phyloP scores from a whole-genome alignment of 2,113 vertebrate species.

The Heteronetta atricapilla region DNA sequence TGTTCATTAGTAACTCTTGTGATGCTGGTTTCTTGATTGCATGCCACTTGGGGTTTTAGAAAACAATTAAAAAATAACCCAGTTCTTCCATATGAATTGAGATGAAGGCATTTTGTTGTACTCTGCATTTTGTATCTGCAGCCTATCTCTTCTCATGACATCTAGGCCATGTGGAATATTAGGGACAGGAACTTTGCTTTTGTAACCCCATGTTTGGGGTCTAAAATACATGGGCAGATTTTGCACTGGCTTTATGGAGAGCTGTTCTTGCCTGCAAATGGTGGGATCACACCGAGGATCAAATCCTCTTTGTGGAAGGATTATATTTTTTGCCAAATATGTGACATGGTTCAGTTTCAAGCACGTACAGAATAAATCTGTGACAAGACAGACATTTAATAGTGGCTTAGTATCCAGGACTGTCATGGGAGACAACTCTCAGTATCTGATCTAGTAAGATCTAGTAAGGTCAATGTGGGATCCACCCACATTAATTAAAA shows the following conservation, averaged over 20 bases:
- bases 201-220: neutral
- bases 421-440: neutral
- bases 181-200: neutral
- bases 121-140: neutral
- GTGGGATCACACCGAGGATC: conserved; percentile 38
- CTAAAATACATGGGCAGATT: neutral
- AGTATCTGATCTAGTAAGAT: neutral
- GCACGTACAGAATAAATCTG: conserved; percentile 16
- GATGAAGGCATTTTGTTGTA: neutral
- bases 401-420: conserved; percentile 21
- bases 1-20: neutral
- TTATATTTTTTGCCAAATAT: conserved; percentile 54
- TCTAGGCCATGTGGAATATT: neutral
- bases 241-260: neutral
- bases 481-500: neutral
- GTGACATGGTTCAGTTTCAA: conserved; percentile 48
- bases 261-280: neutral
- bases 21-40: neutral
- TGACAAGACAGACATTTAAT: conserved; percentile 39
- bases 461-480: neutral
- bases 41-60: neutral
- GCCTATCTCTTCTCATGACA: neutral
- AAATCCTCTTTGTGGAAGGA: conserved; percentile 53
- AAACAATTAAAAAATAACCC: neutral
- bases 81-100: neutral